These are phyloP conservation scores for Apotomis turbidana DNA, from an alignment of 2,888 invertebrate species.

Conservation along the genomic window DNA sequence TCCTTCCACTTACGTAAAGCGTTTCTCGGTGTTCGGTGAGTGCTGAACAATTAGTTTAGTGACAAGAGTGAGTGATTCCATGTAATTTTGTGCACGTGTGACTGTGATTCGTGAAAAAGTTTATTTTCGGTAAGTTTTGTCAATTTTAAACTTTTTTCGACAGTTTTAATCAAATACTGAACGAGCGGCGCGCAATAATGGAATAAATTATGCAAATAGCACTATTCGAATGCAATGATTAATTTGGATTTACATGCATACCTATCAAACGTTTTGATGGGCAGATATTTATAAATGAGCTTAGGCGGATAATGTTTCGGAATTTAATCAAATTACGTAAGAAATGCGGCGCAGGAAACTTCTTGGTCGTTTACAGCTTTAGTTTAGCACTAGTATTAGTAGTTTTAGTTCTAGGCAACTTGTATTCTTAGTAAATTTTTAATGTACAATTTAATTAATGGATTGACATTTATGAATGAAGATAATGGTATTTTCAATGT, in stretches of 20 bases:
- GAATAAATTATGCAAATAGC: constrained; percentile 56
- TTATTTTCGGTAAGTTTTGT: constrained; percentile 34
- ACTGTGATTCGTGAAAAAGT: constrained; percentile 53
- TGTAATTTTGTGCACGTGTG: constrained; percentile 43
- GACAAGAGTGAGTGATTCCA: constrained; percentile 33
- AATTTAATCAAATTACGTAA: constrained; percentile 31
- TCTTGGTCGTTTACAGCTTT: constrained; percentile 8
- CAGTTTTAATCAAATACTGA: constrained; percentile 29
- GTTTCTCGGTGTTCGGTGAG: constrained; percentile 4
- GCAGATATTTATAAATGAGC: constrained; percentile 28
- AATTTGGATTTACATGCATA: constrained; percentile 56
- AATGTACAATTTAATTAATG: too few species aligned
- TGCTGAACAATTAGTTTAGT: constrained; percentile 5
- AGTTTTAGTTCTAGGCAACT: background rate
- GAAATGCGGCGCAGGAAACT: constrained; percentile 15
- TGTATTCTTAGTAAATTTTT: too few species aligned
- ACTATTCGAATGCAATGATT: constrained; percentile 46
- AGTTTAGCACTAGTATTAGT: background rate
- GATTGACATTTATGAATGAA: too few species aligned
- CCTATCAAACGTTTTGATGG: constrained; percentile 41
- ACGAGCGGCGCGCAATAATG: constrained; percentile 48
- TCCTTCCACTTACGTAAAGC: constrained; percentile 61
- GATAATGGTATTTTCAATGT: too few species aligned
- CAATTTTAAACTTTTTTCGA: constrained; percentile 27
- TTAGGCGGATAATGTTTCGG: constrained; percentile 1